Evolutionary conservation across 1,140 invertebrate species (phyloP).

Genomic region (Andricus grossulariae): DNA sequence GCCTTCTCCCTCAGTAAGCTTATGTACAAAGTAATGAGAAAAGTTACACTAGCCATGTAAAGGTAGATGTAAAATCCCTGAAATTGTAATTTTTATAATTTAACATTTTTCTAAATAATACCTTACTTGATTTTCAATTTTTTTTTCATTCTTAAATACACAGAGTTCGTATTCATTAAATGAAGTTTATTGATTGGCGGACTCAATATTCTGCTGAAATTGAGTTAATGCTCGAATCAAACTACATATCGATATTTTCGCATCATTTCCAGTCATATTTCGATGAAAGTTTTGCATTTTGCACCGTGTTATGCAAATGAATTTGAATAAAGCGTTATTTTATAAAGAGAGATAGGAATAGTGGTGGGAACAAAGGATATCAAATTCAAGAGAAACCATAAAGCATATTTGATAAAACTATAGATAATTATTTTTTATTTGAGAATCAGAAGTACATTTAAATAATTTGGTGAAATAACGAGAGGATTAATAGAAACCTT

Average conservation of each 20-base stretch:
- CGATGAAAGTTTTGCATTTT: conserved; percentile 5
- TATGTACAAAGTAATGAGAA: conserved; percentile 88
- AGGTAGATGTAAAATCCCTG: conserved; percentile 91
- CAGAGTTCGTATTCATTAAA: not conserved
- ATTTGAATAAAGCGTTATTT: not conserved
- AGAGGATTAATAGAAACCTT: not conserved
- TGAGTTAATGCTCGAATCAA: conserved; percentile 12
- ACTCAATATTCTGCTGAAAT: not conserved
- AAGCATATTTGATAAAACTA: no score
- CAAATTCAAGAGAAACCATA: not conserved
- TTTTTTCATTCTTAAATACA: not conserved
- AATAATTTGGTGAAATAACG: not conserved
- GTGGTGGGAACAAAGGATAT: not conserved
- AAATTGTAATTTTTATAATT: conserved; percentile 58
- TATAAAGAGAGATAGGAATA: not conserved
- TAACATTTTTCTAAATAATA: no score
- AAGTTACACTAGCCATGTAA: conserved; percentile 85
- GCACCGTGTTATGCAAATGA: not conserved
- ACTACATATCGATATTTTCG: conserved; percentile 22
- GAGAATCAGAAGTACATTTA: no score
- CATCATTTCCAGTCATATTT: conserved; percentile 23
- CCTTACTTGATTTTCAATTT: no score
- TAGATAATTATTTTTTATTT: no score
- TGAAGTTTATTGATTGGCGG: conserved; percentile 14
- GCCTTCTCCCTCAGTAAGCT: conserved; percentile 82